Conservation (phyloP, 2,113 vertebrate genomes). For the Pandion haliaetus region DNA sequence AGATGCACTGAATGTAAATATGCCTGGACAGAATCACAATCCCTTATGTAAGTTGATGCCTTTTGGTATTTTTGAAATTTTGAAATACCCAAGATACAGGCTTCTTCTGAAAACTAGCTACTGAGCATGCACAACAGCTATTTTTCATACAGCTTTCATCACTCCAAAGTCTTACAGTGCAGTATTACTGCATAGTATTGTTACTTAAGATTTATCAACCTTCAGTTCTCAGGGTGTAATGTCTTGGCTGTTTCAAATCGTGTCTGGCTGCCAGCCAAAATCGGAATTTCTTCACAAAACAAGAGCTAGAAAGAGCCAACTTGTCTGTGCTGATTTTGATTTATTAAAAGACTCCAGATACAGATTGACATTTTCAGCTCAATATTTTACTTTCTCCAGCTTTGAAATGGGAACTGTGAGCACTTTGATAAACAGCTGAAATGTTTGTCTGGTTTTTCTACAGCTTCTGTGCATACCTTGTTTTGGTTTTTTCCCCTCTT, state of each 20-base stretch:
- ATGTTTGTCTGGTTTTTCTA: slow-evolving; percentile 16
- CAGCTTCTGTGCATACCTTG: background rate
- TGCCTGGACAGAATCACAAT: background rate
- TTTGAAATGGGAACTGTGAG: slow-evolving; percentile 31
- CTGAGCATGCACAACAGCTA: slow-evolving; percentile 45
- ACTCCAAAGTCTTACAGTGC: slow-evolving; percentile 39
- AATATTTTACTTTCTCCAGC: slow-evolving; percentile 62
- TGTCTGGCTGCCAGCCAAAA: slow-evolving; percentile 62
- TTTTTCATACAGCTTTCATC: slow-evolving; percentile 69
- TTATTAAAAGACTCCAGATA: slow-evolving; percentile 38
- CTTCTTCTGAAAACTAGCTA: slow-evolving; percentile 29
- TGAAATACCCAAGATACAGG: slow-evolving; percentile 33
- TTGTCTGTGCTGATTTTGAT: slow-evolving; percentile 54
- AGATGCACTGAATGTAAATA: background rate
- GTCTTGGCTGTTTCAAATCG: slow-evolving; percentile 48
- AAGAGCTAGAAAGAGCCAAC: slow-evolving; percentile 46
- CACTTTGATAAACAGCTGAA: slow-evolving; percentile 27
- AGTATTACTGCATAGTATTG: slow-evolving; percentile 65
- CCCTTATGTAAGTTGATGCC: slow-evolving; percentile 32
- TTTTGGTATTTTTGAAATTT: slow-evolving; percentile 46
- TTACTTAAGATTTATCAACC: slow-evolving; percentile 58
- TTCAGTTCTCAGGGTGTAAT: slow-evolving; percentile 56
- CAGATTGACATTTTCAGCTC: slow-evolving; percentile 47
- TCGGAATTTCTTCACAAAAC: slow-evolving; percentile 57
- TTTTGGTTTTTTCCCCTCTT: background rate